Conservation (phyloP, 2,888 invertebrate genomes). For the Ophion costatus region DNA sequence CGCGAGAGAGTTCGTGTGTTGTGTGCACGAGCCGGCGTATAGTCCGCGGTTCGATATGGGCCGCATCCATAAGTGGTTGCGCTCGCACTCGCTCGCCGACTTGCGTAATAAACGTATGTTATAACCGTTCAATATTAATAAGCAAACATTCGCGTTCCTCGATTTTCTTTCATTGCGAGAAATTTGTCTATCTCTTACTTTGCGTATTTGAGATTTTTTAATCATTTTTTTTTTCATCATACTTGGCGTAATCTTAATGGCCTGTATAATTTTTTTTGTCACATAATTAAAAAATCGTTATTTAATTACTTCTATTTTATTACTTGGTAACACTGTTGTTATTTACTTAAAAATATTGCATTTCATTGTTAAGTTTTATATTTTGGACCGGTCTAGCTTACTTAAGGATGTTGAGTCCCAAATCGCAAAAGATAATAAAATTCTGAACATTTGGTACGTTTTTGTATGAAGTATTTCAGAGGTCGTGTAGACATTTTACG, state of each 20-base stretch:
- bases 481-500: too few relatives aligned
- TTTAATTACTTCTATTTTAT: too few relatives aligned
- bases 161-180: constrained; percentile 42
- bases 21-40: constrained; percentile 25
- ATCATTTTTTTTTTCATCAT: not conserved
- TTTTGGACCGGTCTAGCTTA: too few relatives aligned
- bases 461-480: too few relatives aligned
- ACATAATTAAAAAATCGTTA: too few relatives aligned
- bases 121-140: constrained; percentile 63
- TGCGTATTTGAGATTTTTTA: not conserved
- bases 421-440: too few relatives aligned
- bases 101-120: constrained; percentile 52
- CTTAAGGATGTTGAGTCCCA: too few relatives aligned
- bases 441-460: too few relatives aligned
- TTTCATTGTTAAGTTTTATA: too few relatives aligned
- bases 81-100: constrained; percentile 47
- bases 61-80: constrained; percentile 64
- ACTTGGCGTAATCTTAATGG: not conserved
- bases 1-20: constrained; percentile 31
- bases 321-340: too few relatives aligned
- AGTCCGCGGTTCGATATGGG: constrained; percentile 57
- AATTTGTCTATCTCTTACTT: not conserved
- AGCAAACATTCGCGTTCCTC: constrained; percentile 52
- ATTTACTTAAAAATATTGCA: too few relatives aligned
- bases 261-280: not conserved